These are phyloP conservation scores for Drosophila athabasca DNA, from an alignment of 1,140 invertebrate species.

Conservation along the genomic window DNA sequence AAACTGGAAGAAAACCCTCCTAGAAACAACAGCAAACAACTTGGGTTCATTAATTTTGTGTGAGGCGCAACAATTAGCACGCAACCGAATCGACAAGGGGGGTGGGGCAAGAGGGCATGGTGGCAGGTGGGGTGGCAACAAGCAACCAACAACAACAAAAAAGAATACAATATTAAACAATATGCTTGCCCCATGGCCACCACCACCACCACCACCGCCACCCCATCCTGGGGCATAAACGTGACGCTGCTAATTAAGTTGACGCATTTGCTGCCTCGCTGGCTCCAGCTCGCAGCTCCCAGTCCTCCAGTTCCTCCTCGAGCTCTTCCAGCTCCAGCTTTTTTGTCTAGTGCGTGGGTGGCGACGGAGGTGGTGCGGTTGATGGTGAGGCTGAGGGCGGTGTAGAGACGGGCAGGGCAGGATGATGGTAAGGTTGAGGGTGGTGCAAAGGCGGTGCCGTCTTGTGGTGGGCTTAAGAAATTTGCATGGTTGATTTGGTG, in stretches of 20 bases:
- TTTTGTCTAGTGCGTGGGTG: slow-evolving; percentile 41
- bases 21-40: slow-evolving; percentile 59
- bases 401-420: too few species aligned
- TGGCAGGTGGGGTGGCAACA: slow-evolving; percentile 12
- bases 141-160: slow-evolving; percentile 1
- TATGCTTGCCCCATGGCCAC: slow-evolving; percentile 41
- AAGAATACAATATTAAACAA: slow-evolving; percentile 70
- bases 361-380: too few species aligned
- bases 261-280: slow-evolving; percentile 73
- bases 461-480: slow-evolving; percentile 72
- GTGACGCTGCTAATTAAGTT: slow-evolving; percentile 81
- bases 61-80: slow-evolving; percentile 80
- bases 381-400: background rate
- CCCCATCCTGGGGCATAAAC: slow-evolving; percentile 41
- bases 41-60: slow-evolving; percentile 81
- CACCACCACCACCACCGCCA: background rate
- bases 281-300: slow-evolving; percentile 24
- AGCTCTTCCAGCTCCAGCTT: slow-evolving; percentile 8
- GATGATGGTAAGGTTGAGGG: too few species aligned
- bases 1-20: slow-evolving; percentile 38
- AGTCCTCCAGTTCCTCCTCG: background rate
- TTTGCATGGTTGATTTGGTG: slow-evolving; percentile 77
- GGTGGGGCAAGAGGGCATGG: background rate
- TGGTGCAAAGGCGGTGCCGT: slow-evolving; percentile 5
- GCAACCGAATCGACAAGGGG: slow-evolving; percentile 60